phyloP scores from a whole-genome alignment of 2,797 vertebrate species.

The Sorex maritimensis region DNA sequence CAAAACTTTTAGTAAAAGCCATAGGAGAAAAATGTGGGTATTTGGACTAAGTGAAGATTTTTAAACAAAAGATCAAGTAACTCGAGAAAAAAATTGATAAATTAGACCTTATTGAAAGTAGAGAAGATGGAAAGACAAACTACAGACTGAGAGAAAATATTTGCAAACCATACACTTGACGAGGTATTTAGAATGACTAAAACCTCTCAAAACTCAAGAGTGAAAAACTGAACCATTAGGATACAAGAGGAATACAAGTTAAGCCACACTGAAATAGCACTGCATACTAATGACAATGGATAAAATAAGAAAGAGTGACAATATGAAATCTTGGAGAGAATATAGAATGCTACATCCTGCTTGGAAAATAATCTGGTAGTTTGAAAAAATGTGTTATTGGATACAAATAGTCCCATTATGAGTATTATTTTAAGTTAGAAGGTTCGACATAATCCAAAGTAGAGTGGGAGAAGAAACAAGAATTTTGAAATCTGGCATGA shows the following conservation, averaged over 20 bases:
- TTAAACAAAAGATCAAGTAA: neutral
- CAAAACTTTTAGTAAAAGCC: neutral
- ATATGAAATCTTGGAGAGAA: neutral
- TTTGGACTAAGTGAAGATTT: slow-evolving; percentile 30
- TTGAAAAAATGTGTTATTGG: too few species aligned
- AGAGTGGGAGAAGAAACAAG: too few species aligned
- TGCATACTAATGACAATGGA: neutral
- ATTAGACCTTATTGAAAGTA: neutral
- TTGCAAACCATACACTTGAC: slow-evolving; percentile 37
- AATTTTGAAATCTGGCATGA: too few species aligned
- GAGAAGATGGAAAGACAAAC: neutral
- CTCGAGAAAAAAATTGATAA: slow-evolving; percentile 51
- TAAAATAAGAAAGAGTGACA: slow-evolving; percentile 29
- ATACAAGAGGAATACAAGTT: slow-evolving; percentile 3
- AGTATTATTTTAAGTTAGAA: too few species aligned
- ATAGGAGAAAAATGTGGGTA: neutral
- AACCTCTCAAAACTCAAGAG: slow-evolving; percentile 7
- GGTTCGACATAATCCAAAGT: too few species aligned
- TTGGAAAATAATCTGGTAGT: neutral
- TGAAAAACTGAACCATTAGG: neutral
- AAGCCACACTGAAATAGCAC: neutral
- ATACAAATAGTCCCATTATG: too few species aligned
- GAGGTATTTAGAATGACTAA: slow-evolving; percentile 27
- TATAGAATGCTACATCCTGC: neutral
- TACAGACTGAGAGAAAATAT: slow-evolving; percentile 8